phyloP scores from a whole-genome alignment of 2,888 invertebrate genomes.

The Alentia gelatinosa region DNA sequence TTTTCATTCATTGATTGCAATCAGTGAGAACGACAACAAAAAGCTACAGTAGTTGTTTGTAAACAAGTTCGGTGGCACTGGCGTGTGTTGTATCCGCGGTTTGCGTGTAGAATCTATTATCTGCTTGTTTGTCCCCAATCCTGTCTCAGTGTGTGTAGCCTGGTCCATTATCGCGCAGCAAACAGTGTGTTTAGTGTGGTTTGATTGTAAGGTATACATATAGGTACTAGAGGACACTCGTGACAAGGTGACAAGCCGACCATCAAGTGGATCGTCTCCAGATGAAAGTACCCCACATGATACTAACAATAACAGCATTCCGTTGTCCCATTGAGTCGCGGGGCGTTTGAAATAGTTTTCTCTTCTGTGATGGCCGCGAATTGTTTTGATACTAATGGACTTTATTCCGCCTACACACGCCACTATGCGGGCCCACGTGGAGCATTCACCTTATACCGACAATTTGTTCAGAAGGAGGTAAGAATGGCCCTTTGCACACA shows the following conservation, averaged over 20 bases:
- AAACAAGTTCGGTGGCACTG: no score
- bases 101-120: neutral
- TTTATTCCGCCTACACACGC: no score
- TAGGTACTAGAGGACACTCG: neutral
- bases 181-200: neutral
- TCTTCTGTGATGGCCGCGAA: neutral
- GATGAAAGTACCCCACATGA: neutral
- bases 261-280: neutral
- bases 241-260: neutral
- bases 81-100: neutral
- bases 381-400: conserved; percentile 6
- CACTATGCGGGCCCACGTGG: no score
- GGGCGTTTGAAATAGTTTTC: neutral
- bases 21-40: no score
- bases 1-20: no score
- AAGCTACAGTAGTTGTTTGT: no score
- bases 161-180: neutral
- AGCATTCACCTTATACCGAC: neutral
- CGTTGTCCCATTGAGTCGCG: neutral
- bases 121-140: neutral
- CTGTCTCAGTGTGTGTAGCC: neutral
- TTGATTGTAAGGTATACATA: neutral
- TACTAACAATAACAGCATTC: neutral
- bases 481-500: no score
- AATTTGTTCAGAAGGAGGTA: neutral